Conservation (phyloP, 2,888 invertebrate genomes). For the Catotricha subobsoleta region DNA sequence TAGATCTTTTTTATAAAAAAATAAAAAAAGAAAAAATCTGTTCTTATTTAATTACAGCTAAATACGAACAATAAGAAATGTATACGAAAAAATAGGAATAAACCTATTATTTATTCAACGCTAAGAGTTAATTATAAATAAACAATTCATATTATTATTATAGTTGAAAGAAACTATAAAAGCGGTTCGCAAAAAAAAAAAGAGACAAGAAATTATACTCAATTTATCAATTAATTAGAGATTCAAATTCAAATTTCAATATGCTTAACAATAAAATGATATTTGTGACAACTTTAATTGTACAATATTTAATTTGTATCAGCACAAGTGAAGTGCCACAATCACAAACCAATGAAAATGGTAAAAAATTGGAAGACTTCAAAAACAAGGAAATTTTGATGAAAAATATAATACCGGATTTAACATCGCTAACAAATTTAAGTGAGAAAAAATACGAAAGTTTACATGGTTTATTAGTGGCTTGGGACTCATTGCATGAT, state of each 20-base stretch:
- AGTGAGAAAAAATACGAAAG: conserved; percentile 2
- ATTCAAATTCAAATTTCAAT: too few species aligned
- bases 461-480: not conserved
- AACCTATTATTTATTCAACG: not conserved
- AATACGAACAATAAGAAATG: too few species aligned
- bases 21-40: too few species aligned
- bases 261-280: not conserved
- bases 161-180: not conserved
- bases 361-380: conserved; percentile 2
- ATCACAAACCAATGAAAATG: not conserved
- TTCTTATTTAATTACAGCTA: too few species aligned
- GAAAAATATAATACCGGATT: conserved; percentile 7
- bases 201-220: not conserved
- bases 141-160: not conserved
- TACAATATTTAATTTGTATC: not conserved
- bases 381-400: conserved; percentile 7
- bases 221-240: not conserved
- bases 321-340: not conserved
- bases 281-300: not conserved
- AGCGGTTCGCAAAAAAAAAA: not conserved
- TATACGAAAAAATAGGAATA: not conserved
- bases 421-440: conserved; percentile 3
- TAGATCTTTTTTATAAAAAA: too few species aligned
- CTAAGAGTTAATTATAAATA: not conserved
- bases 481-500: conserved; percentile 4